Evolutionary conservation across 2,888 invertebrate genomes (phyloP).

Genomic region (Sesia apiformis): DNA sequence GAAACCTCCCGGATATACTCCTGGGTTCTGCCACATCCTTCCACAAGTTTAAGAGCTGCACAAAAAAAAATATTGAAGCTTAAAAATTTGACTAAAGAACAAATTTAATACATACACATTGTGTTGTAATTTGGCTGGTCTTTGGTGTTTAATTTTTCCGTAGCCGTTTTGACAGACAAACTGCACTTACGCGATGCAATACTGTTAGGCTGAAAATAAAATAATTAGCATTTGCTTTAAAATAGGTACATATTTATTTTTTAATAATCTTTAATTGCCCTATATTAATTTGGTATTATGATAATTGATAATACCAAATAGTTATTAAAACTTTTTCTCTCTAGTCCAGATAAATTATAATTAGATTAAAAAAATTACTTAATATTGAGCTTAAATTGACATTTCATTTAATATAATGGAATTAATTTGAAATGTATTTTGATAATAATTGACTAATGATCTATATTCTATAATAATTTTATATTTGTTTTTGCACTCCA

Average conservation of each 20-base stretch:
- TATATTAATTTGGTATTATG: no score
- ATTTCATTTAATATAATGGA: no score
- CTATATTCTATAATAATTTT: no score
- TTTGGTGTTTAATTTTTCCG: slow-evolving; percentile 50
- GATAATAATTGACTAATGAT: no score
- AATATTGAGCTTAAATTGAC: no score
- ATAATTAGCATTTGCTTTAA: slow-evolving; percentile 2
- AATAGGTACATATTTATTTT: background rate
- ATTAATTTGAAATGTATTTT: no score
- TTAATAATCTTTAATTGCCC: background rate
- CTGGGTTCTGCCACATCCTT: slow-evolving; percentile 64
- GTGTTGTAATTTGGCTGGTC: slow-evolving; percentile 64
- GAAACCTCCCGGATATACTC: slow-evolving; percentile 66
- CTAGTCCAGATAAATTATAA: no score
- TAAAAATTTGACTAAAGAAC: slow-evolving; percentile 18
- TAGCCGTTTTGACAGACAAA: slow-evolving; percentile 48
- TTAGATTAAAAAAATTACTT: no score
- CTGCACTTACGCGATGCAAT: slow-evolving; percentile 27
- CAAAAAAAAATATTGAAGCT: slow-evolving; percentile 25
- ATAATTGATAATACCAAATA: no score
- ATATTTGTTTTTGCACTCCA: no score
- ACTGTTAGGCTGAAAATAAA: slow-evolving; percentile 26
- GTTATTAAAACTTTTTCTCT: no score
- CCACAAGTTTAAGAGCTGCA: slow-evolving; percentile 29
- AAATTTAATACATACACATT: slow-evolving; percentile 62